Conservation (phyloP, 2,113 vertebrate species). For the Anhinga anhinga region DNA sequence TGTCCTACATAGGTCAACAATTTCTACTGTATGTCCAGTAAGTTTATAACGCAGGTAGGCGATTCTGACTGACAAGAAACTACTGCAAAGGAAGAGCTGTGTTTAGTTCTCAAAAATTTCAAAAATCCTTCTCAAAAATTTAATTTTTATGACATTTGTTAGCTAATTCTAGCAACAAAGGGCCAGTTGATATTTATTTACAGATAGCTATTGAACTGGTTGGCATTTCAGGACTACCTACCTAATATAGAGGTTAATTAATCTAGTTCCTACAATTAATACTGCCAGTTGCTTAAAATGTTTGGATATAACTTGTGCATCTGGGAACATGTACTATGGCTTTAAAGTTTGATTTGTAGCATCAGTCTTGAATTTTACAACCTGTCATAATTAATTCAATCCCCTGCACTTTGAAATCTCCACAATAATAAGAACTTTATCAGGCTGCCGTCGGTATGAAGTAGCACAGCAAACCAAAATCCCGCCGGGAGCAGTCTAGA, state of each 20-base stretch:
- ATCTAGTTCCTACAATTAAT: constrained; percentile 28
- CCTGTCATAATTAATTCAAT: constrained; percentile 79
- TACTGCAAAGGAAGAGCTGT: neutral
- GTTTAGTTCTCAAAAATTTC: neutral
- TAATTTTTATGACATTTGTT: neutral
- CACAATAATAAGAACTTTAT: constrained; percentile 85
- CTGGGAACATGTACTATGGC: constrained; percentile 51
- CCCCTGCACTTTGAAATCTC: constrained; percentile 79
- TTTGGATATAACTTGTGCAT: constrained; percentile 55
- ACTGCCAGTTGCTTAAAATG: constrained; percentile 12
- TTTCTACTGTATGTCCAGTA: neutral
- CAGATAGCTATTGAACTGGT: neutral
- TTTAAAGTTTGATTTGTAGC: constrained; percentile 77
- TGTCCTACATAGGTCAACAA: neutral
- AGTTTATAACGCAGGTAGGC: neutral
- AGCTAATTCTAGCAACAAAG: neutral
- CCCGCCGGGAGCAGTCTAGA: constrained; percentile 81
- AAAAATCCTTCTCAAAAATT: neutral
- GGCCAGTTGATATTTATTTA: neutral
- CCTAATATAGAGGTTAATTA: neutral
- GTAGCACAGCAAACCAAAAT: constrained; percentile 80
- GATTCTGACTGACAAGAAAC: neutral
- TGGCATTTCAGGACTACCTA: constrained; percentile 12
- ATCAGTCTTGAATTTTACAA: constrained; percentile 72
- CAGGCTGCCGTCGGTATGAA: constrained; percentile 76